Evolutionary conservation across 2,888 invertebrate genomes (phyloP).

Genomic region (Lasius platythorax): DNA sequence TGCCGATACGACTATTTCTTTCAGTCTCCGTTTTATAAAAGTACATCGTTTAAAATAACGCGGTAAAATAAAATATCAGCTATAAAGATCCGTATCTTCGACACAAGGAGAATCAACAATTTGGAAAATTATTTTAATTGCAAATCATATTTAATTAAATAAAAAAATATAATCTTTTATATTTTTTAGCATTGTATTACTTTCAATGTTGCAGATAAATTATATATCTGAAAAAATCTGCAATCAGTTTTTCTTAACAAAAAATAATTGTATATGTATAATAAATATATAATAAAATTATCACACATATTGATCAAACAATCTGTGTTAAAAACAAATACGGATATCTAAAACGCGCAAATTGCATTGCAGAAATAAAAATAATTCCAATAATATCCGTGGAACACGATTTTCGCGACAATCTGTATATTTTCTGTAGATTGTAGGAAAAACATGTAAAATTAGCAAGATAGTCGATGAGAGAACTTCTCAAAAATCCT

Average conservation of each 20-base stretch:
- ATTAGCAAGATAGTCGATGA: not conserved
- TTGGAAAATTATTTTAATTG: not conserved
- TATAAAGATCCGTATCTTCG: not conserved
- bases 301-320: no score
- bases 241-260: not conserved
- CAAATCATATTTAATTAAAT: not conserved
- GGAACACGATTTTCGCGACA: not conserved
- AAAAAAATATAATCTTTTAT: not conserved
- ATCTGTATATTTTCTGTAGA: not conserved
- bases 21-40: not conserved
- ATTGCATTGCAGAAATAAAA: not conserved
- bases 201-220: not conserved
- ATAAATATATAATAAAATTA: no score
- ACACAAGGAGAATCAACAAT: not conserved
- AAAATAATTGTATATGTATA: not conserved
- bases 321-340: not conserved
- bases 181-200: not conserved
- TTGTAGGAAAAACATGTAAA: not conserved
- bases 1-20: constrained; percentile 22
- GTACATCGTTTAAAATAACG: not conserved
- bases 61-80: not conserved
- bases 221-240: not conserved
- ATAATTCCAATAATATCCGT: not conserved
- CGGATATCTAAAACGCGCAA: not conserved
- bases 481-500: not conserved